Base-by-base conservation (phyloP, 2,113 vertebrate species). In the Anarrhichthys ocellatus region DNA sequence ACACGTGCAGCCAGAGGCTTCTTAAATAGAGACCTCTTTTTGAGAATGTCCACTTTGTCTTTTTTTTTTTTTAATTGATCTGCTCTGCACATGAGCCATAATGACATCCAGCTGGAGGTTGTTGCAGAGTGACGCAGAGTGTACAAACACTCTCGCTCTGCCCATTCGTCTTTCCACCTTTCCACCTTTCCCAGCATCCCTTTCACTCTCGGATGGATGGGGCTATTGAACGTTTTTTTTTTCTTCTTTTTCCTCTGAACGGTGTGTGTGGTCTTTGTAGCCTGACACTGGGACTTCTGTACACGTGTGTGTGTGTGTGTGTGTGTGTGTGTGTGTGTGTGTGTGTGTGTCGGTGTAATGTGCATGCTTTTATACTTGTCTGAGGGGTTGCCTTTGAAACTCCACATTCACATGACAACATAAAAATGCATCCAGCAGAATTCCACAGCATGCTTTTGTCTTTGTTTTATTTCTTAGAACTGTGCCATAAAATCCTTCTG, bases 51-150 rank as follows among this genome's bases (percentile, higher is more conserved):
- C 0, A n/a, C 5, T n/a, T 71, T 59, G 9, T 38, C 42, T 9
- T 6, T 32, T n/a, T 64, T 62, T 34, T 68, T 80, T 62, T 68
- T 32, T 24, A 84, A 89, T 86, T 84, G 84, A 87, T 89, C 68
- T 61, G 14, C 17, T 42, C 32, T 81, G 58, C 82, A 85, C 8
- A 62, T 89, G 83, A 91, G 70, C 86, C 82, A 56, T 92, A 92
- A 92, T 88, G 86, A 63, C 73, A 84, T 89, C 82, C 93, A 93
- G 91, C 90, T 93, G 92, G 84, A 81, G 72, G 78, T 62, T 73
- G 84, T 79, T 84, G 80, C 78, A 84, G 84, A 77, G 79, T 24
- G 75, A 79, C 24, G 18, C 52, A 76, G 83, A 88, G 73, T 69
- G 77, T 74, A 70, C 72, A 87, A 83, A 85, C 76, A 46, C 50